Percentiles rank a stretch among this genome's conserved stretches.
phyloP scores from a whole-genome alignment of 92 coral and sea anemone genomes.

The Epizoanthus illoricatus region DNA sequence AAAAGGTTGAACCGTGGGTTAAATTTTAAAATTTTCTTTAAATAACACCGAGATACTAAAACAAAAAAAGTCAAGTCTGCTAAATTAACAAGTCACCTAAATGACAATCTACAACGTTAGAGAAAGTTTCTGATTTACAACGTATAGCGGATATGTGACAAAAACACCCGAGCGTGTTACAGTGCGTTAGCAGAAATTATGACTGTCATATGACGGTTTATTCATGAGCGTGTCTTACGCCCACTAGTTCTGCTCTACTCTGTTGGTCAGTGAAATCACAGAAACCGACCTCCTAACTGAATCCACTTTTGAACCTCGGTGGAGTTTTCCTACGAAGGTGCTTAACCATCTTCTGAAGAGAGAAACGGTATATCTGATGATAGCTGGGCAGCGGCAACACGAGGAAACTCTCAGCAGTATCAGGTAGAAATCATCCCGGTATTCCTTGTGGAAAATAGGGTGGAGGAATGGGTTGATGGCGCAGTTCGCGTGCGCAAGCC shows the following conservation, averaged over 20 bases:
- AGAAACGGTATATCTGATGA: not conserved
- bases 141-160: too few species aligned
- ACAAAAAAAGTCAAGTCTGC: too few species aligned
- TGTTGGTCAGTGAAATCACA: not conserved
- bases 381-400: not conserved
- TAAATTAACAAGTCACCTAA: too few species aligned
- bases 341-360: not conserved
- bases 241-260: not conserved
- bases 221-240: not conserved
- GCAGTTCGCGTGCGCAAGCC: slow-evolving; percentile 30
- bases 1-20: too few species aligned
- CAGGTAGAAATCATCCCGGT: not conserved
- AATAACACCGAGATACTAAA: too few species aligned
- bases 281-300: not conserved
- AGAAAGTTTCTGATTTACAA: too few species aligned
- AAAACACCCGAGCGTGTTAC: not conserved
- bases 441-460: slow-evolving; percentile 10
- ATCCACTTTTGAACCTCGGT: not conserved
- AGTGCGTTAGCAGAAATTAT: not conserved
- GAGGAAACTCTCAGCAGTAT: not conserved
- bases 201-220: not conserved
- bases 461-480: slow-evolving; percentile 18
- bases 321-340: not conserved
- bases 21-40: too few species aligned
- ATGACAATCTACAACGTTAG: too few species aligned